These are phyloP conservation scores for Hydroisotoma schaefferi DNA, from an alignment of 2,888 invertebrate species.

Conservation along the genomic window DNA sequence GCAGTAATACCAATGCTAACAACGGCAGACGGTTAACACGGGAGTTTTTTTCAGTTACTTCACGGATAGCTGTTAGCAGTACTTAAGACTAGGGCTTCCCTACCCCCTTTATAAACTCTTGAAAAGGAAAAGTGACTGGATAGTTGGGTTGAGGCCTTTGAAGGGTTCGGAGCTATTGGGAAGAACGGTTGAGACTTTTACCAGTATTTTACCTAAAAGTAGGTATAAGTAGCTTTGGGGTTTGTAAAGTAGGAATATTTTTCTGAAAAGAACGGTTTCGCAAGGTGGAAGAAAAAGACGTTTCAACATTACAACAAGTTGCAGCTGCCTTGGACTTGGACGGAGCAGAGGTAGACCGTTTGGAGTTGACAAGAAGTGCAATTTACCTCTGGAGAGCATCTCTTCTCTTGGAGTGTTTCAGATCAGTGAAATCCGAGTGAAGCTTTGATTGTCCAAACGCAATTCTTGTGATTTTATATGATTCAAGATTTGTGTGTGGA, in stretches of 20 bases:
- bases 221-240: too few species aligned
- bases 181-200: not conserved
- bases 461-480: slow-evolving; percentile 58
- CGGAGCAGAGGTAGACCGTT: not conserved
- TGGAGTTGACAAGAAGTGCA: not conserved
- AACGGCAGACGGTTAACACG: slow-evolving; percentile 12
- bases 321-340: slow-evolving; percentile 13
- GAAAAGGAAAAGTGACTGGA: slow-evolving; percentile 15
- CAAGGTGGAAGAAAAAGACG: too few species aligned
- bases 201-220: too few species aligned
- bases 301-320: too few species aligned
- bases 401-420: too few species aligned
- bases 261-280: not conserved
- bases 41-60: not conserved
- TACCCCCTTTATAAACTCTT: not conserved
- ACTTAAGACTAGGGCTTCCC: not conserved
- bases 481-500: slow-evolving; percentile 63
- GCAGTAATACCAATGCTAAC: too few species aligned
- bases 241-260: too few species aligned
- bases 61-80: too few species aligned
- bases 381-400: not conserved
- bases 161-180: not conserved
- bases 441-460: slow-evolving; percentile 67
- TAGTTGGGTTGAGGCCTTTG: slow-evolving; percentile 6
- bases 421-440: slow-evolving; percentile 39